phyloP scores from a whole-genome alignment of 2,113 vertebrate genomes.

The Apus apus region DNA sequence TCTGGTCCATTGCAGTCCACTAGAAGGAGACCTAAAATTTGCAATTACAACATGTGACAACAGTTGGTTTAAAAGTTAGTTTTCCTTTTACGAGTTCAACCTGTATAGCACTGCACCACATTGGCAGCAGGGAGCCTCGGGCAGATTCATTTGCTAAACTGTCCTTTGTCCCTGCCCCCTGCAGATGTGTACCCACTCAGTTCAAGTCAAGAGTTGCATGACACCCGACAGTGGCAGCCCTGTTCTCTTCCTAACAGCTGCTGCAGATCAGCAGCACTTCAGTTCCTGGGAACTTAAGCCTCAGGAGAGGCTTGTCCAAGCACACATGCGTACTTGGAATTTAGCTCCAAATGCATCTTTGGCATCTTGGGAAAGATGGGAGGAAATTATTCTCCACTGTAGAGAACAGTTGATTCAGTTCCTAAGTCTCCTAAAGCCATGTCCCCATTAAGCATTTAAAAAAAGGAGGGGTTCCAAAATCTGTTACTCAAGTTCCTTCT shows the following conservation, averaged over 20 bases:
- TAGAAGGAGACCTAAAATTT: neutral
- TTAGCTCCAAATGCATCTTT: slow-evolving; percentile 24
- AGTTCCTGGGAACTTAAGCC: neutral
- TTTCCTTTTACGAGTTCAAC: neutral
- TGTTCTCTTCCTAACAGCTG: neutral
- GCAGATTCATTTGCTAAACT: neutral
- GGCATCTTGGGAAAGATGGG: neutral
- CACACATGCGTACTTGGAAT: neutral
- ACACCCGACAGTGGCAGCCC: neutral
- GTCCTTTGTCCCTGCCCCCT: neutral
- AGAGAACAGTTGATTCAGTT: neutral
- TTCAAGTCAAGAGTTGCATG: neutral
- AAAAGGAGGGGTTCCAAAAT: neutral
- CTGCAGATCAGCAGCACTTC: neutral
- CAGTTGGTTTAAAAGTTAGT: neutral
- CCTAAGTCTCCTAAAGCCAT: neutral
- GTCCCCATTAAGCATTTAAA: neutral
- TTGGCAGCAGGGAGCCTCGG: neutral
- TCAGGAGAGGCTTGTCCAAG: neutral
- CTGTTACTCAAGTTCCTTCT: neutral
- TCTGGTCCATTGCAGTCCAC: slow-evolving; percentile 50
- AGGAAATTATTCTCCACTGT: neutral
- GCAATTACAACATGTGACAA: neutral
- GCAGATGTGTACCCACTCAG: neutral
- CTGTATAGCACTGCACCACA: neutral